Percentiles rank a stretch among this genome's conserved stretches.
Evolutionary conservation across 2,797 vertebrate genomes (phyloP).

Genomic region (Bovichtus variegatus): DNA sequence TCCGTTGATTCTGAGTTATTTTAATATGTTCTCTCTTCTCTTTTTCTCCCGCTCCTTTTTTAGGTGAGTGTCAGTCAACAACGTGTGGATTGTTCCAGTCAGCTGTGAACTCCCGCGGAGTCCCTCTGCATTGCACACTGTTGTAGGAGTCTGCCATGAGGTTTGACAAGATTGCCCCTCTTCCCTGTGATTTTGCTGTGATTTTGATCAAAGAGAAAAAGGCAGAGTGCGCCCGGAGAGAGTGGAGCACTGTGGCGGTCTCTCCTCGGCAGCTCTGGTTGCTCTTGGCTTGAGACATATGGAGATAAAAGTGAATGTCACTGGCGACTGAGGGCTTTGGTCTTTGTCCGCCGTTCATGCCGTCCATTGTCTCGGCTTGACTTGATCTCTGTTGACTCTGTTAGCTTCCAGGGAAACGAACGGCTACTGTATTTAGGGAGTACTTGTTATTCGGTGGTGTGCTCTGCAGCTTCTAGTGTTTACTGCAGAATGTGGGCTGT

Average conservation of each 20-base stretch:
- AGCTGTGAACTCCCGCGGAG: slow-evolving; percentile 55
- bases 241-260: slow-evolving; percentile 22
- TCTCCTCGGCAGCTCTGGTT: slow-evolving; percentile 32
- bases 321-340: slow-evolving; percentile 33
- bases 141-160: slow-evolving; percentile 71
- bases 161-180: slow-evolving; percentile 66
- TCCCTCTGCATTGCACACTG: slow-evolving; percentile 43
- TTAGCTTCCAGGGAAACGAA: slow-evolving; percentile 36
- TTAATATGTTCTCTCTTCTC: slow-evolving; percentile 52
- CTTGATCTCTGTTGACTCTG: slow-evolving; percentile 46
- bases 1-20: no score
- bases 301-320: slow-evolving; percentile 68
- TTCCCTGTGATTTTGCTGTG: no score
- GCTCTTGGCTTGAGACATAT: slow-evolving; percentile 47
- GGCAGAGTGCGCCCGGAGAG: slow-evolving; percentile 27
- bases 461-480: slow-evolving; percentile 47
- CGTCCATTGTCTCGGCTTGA: slow-evolving; percentile 46
- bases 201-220: slow-evolving; percentile 67
- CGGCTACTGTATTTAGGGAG: slow-evolving; percentile 42
- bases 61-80: slow-evolving; percentile 87
- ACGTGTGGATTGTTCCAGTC: slow-evolving; percentile 72
- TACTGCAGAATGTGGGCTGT: slow-evolving; percentile 51
- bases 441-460: slow-evolving; percentile 55
- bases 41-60: slow-evolving; percentile 56
- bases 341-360: slow-evolving; percentile 24